These are phyloP conservation scores for Heliconius charithonia DNA, from an alignment of 2,888 invertebrate species.

Conservation along the genomic window DNA sequence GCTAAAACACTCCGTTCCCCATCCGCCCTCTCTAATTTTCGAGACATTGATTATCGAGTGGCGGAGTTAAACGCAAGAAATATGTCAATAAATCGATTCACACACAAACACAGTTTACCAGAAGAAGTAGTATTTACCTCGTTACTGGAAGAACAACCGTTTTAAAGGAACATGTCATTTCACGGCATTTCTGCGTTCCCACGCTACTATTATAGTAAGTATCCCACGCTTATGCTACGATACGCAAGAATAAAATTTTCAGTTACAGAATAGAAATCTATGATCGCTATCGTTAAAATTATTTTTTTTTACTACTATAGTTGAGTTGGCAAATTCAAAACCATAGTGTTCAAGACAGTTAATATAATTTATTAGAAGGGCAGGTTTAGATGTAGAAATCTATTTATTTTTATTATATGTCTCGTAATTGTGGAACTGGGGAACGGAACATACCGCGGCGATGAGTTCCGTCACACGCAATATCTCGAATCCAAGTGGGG, in stretches of 20 bases:
- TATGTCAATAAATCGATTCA: neutral
- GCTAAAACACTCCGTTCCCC: neutral
- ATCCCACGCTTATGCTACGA: slow-evolving; percentile 48
- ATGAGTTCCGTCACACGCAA: neutral
- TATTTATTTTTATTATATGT: too few species aligned
- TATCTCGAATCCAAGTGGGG: neutral
- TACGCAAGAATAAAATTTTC: slow-evolving; percentile 37
- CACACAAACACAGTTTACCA: neutral
- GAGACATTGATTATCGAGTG: neutral
- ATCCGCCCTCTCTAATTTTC: neutral
- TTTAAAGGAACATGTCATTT: slow-evolving; percentile 59
- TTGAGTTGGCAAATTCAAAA: neutral
- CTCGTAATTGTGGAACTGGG: too few species aligned
- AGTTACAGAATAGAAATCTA: slow-evolving; percentile 21
- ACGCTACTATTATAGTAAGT: slow-evolving; percentile 51
- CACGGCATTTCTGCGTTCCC: slow-evolving; percentile 61
- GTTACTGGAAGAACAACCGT: slow-evolving; percentile 23
- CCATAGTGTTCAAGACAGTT: neutral
- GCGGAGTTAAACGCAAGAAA: neutral
- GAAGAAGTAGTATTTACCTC: slow-evolving; percentile 12
- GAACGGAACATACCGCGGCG: neutral
- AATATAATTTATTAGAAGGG: too few species aligned
- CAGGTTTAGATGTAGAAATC: too few species aligned
- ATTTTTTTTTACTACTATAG: neutral
- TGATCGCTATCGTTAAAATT: slow-evolving; percentile 21